These are phyloP conservation scores for Echinometra lucunter DNA, from an alignment of 53 echinoderm and acorn worm genomes.

Conservation along the genomic window DNA sequence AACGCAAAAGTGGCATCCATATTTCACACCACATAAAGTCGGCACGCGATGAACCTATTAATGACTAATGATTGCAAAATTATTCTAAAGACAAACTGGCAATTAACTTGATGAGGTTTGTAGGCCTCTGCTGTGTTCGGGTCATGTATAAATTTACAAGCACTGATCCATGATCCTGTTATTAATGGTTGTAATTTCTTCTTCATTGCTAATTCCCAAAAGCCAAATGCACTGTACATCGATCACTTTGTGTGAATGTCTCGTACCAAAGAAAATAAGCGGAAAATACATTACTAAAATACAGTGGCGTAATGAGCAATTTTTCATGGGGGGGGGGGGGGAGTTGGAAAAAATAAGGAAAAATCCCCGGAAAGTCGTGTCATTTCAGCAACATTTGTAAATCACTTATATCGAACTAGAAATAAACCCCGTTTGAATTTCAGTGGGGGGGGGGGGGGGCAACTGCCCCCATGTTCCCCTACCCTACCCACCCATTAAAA, in stretches of 20 bases:
- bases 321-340: no score
- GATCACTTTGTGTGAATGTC: not conserved
- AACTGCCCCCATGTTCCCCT: no score
- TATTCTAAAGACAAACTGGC: not conserved
- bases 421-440: no score
- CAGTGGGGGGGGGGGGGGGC: no score
- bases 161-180: conserved; percentile 8
- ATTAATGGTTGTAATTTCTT: not conserved
- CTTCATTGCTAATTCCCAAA: not conserved
- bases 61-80: not conserved
- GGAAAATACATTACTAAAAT: not conserved
- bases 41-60: not conserved
- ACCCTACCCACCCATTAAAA: no score
- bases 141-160: not conserved
- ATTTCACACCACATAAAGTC: no score
- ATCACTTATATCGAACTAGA: no score
- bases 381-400: no score
- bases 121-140: not conserved
- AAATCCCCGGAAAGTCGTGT: no score
- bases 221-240: not conserved
- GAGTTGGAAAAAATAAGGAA: no score
- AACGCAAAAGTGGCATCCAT: no score
- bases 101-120: not conserved
- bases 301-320: no score
- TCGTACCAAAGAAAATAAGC: not conserved